A percentile compares a stretch with the other conserved stretches of the same genome.
Conservation (phyloP, 2,797 vertebrate genomes). For the Sus cebifrons region DNA sequence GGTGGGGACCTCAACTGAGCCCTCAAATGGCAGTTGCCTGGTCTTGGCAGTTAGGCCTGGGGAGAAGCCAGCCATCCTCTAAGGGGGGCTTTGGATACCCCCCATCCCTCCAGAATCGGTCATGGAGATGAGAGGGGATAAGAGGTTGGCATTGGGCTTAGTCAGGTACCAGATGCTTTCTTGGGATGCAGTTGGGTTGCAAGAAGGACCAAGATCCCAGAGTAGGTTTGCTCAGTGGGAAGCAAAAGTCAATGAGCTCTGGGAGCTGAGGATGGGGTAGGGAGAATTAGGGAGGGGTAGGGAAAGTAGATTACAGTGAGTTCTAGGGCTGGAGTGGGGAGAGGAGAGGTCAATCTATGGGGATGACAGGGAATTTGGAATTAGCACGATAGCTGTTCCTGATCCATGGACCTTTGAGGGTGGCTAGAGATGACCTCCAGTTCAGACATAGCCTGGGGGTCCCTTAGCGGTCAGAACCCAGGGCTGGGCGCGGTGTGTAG, state of each 20-base stretch:
- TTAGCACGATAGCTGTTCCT: not conserved
- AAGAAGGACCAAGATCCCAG: not conserved
- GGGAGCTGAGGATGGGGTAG: not conserved
- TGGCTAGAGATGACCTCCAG: not conserved
- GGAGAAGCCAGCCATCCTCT: not conserved
- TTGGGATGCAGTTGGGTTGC: not conserved
- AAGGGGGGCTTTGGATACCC: not conserved
- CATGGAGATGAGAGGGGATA: not conserved
- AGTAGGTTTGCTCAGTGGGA: not conserved
- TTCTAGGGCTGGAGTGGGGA: not conserved
- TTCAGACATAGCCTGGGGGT: not conserved
- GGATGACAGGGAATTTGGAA: not conserved
- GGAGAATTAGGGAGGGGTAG: not conserved
- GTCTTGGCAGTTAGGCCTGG: not conserved
- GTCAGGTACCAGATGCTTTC: not conserved
- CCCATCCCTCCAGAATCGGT: not conserved
- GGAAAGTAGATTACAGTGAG: not conserved
- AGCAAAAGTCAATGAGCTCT: not conserved
- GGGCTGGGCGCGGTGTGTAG: not conserved
- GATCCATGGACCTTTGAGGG: not conserved
- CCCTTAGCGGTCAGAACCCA: not conserved
- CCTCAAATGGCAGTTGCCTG: not conserved
- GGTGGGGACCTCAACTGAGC: not conserved
- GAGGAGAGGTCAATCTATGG: not conserved
- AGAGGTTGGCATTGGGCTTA: not conserved